Conservation (phyloP, 2,113 vertebrate species). For the Menidia beryllina region DNA sequence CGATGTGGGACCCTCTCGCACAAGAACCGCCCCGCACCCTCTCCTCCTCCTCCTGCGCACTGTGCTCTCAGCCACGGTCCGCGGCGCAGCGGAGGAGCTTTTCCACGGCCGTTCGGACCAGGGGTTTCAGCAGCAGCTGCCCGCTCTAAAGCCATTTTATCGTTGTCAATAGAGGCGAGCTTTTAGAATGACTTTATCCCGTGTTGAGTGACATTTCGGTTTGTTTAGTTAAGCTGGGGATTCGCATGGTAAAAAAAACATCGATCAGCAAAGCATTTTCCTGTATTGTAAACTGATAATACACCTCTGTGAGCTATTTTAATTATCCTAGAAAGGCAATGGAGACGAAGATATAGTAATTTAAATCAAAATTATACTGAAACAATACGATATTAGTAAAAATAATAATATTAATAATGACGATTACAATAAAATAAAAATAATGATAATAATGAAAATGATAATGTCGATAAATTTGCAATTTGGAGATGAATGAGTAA, state of each 20-base stretch:
- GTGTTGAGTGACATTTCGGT: conserved; percentile 35
- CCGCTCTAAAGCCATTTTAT: conserved; percentile 21
- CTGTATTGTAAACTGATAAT: conserved; percentile 40
- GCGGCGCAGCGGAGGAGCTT: conserved; percentile 42
- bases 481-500: conserved; percentile 7
- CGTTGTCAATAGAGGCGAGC: conserved; percentile 12
- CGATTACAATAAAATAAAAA: too few relatives aligned
- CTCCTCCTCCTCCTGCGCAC: conserved; percentile 34
- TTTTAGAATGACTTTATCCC: conserved; percentile 49
- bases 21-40: conserved; percentile 67
- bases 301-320: conserved; percentile 16
- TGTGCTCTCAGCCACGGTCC: conserved; percentile 44
- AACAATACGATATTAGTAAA: conserved; percentile 27
- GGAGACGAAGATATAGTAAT: conserved; percentile 19
- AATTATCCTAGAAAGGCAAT: conserved; percentile 43
- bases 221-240: conserved; percentile 43
- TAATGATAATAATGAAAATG: background rate
- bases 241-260: conserved; percentile 50
- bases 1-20: conserved; percentile 85
- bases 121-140: conserved; percentile 47
- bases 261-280: conserved; percentile 41
- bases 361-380: conserved; percentile 10
- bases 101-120: conserved; percentile 31
- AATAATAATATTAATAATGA: background rate
- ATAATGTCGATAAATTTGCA: conserved; percentile 29